Evolutionary conservation across 1,140 invertebrate species (phyloP), one percentile per base, ranked within the genome.

Genomic region (Trichomalopsis sarcophagae): DNA sequence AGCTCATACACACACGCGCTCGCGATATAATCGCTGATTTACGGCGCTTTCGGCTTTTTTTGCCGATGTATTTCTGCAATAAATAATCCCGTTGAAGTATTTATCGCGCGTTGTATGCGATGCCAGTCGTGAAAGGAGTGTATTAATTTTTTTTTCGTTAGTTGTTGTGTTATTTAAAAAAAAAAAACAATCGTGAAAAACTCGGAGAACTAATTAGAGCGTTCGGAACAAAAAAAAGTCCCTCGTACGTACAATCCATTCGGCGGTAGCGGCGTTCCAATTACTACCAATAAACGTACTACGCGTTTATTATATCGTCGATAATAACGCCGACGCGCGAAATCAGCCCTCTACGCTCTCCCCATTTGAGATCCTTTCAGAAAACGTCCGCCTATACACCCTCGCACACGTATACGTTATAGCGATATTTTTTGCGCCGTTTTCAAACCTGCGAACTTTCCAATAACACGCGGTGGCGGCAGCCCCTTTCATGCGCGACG

Each of bases 361-460:
- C 17, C 82, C 21, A 36, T 74, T 74, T 23, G 17, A 66, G 27
- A 84, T 73, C 62, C 27, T 71, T 71, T 55, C 21, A 68, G 10
- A 55, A 73, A 6, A 62, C 9, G 30, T 79, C 6, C 17, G 7
- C 23, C 7, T 33, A 17, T 23, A 30, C 7, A 17, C 27, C 27
- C 27, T 27, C 13, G 33, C 1, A 44, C 0, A 44, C 7, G 9
- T 75, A 14, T 17, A n/a, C 62, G 14, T 0, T 14, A 21, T 11
- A 66, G 27, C 30, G 13, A 14, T 76, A 62, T 36, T 73, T 74
- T 83, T 86, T 86, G 21, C 44, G 27, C 44, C 84, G 33, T 77
- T 84, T 69, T 81, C 79, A 80, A 86, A 86, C 30, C 69, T 73
- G 27, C 27, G 82, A 77, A 84, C 69, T 81, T 83, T 81, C 74